phyloP scores from a whole-genome alignment of 2,888 invertebrate species.

The Chrysomela aeneicollis region DNA sequence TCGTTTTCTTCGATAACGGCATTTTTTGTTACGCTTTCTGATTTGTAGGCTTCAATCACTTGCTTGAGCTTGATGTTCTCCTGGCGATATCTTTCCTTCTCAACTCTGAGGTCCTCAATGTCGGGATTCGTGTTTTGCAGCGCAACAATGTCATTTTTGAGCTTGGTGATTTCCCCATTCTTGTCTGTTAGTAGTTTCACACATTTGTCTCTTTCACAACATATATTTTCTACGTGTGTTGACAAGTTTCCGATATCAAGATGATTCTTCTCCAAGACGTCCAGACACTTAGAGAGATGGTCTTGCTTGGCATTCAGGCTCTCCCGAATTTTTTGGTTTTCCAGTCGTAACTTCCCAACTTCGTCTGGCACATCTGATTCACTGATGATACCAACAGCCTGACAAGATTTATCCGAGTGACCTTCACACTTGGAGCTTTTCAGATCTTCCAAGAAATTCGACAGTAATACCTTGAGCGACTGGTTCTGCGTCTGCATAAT shows the following conservation, averaged over 20 bases:
- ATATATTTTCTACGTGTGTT: conserved; percentile 31
- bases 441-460: conserved; percentile 33
- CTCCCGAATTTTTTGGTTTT: conserved; percentile 31
- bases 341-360: conserved; percentile 24
- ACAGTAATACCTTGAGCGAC: conserved; percentile 26
- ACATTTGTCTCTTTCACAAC: conserved; percentile 32
- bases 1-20: background rate
- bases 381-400: background rate
- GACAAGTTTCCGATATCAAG: conserved; percentile 34
- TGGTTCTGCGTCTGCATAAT: conserved; percentile 34
- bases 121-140: background rate
- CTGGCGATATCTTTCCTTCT: conserved; percentile 8
- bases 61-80: conserved; percentile 16
- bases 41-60: conserved; percentile 17
- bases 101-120: background rate
- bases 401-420: conserved; percentile 7
- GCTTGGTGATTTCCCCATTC: conserved; percentile 15
- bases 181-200: conserved; percentile 14
- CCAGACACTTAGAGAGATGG: conserved; percentile 28
- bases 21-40: conserved; percentile 13
- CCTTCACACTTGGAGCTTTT: conserved; percentile 20
- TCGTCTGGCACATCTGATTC: conserved; percentile 14
- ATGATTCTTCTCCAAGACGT: conserved; percentile 32
- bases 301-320: conserved; percentile 31
- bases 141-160: background rate